Evolutionary conservation across 2,113 vertebrate genomes (phyloP).

Genomic region (Pygoscelis adeliae): DNA sequence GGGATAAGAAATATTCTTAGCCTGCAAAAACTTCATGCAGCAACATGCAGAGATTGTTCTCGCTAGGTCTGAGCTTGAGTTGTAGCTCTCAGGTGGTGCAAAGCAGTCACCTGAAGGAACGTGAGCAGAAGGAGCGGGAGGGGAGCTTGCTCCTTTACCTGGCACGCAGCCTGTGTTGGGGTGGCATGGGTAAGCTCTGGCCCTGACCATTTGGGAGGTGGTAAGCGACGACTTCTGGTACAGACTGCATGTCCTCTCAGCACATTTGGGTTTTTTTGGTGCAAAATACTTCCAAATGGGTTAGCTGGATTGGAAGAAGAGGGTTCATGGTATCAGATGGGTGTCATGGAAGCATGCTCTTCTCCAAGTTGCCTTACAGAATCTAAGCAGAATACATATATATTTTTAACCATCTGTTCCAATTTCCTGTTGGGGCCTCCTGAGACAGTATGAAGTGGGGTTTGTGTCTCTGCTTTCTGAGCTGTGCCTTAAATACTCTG

Average conservation of each 20-base stretch:
- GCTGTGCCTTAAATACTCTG: background rate
- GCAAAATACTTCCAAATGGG: background rate
- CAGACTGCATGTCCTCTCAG: background rate
- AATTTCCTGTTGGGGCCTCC: background rate
- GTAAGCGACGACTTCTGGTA: background rate
- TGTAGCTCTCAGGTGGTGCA: background rate
- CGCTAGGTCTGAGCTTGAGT: background rate
- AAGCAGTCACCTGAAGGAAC: background rate
- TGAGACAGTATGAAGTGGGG: background rate
- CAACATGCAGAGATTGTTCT: background rate
- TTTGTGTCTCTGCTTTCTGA: background rate
- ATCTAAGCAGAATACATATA: background rate
- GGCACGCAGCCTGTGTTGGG: background rate
- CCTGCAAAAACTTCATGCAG: background rate
- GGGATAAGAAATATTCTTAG: background rate
- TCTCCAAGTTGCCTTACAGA: background rate
- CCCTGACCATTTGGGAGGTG: background rate
- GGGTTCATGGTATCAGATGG: background rate
- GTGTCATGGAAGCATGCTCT: background rate
- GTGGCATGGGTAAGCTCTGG: background rate
- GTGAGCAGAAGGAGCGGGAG: rapidly evolving
- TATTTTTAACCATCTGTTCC: background rate
- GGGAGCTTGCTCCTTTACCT: background rate
- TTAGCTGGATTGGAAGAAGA: background rate
- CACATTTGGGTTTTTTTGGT: background rate